phyloP scores from a whole-genome alignment of 1,140 invertebrate genomes.

The Dendrolimus kikuchii region DNA sequence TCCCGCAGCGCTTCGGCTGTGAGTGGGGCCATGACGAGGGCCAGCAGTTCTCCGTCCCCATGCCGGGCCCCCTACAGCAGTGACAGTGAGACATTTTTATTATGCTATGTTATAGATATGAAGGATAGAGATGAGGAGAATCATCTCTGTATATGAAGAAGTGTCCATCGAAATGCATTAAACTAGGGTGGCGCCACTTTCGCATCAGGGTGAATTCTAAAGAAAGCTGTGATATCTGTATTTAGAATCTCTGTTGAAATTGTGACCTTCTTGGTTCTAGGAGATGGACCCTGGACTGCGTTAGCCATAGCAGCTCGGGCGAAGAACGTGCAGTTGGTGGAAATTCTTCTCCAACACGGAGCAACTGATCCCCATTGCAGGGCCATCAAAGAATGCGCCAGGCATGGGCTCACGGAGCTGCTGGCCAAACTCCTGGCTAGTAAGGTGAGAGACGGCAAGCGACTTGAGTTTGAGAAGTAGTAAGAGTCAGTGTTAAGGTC shows the following conservation, averaged over 20 bases:
- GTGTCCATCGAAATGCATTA: no score
- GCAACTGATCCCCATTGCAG: constrained; percentile 90
- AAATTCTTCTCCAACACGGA: constrained; percentile 88
- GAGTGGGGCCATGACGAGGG: constrained; percentile 19
- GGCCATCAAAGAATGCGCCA: constrained; percentile 82
- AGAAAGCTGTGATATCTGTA: neutral
- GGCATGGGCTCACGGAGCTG: constrained; percentile 80
- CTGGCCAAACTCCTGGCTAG: constrained; percentile 84
- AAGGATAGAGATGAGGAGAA: no score
- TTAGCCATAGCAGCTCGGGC: constrained; percentile 36
- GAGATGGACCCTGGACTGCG: constrained; percentile 41
- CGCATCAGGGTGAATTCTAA: no score
- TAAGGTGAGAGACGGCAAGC: constrained; percentile 71
- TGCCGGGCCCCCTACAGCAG: neutral
- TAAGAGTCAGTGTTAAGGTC: no score
- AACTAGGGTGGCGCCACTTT: no score
- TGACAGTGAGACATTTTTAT: constrained; percentile 35
- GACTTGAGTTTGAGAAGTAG: no score
- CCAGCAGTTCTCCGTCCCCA: constrained; percentile 11
- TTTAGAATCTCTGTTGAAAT: no score
- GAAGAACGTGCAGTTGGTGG: constrained; percentile 56
- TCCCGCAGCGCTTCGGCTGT: constrained; percentile 39
- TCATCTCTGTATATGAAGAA: no score
- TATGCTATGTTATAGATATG: neutral
- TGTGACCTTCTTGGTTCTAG: constrained; percentile 9